Percentiles rank a stretch among this genome's conserved stretches.
These are phyloP conservation scores for Sebastes cheni DNA, from an alignment of 2,797 vertebrate species.

Conservation along the genomic window DNA sequence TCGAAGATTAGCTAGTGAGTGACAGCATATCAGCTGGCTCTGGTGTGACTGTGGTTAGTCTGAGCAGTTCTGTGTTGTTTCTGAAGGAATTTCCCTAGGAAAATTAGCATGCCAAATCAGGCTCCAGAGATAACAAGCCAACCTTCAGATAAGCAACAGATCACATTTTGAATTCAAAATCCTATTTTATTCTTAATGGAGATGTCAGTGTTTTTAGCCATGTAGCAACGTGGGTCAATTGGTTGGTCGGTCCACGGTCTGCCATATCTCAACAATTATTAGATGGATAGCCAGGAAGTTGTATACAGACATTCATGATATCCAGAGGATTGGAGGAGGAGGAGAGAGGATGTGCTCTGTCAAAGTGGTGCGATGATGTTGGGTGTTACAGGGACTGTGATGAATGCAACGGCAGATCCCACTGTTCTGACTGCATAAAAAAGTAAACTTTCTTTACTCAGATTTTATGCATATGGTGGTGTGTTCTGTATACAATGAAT, in stretches of 20 bases:
- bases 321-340: no score
- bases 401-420: no score
- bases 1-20: not conserved
- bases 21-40: constrained; percentile 1
- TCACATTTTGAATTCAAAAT: not conserved
- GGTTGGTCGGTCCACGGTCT: not conserved
- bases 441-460: no score
- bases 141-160: not conserved
- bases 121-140: not conserved
- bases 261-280: not conserved
- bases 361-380: no score
- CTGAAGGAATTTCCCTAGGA: not conserved
- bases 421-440: no score
- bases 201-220: not conserved
- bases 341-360: no score
- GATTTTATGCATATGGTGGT: not conserved
- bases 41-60: not conserved
- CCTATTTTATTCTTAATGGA: not conserved
- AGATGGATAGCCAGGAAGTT: not conserved
- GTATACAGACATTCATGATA: no score
- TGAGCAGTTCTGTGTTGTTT: not conserved
- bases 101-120: not conserved
- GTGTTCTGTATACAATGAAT: no score
- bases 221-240: not conserved
- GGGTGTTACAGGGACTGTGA: no score